Evolutionary conservation across 2,113 vertebrate genomes (phyloP), one percentile per base, ranked within the genome.

Genomic region (Acrocephalus arundinaceus): DNA sequence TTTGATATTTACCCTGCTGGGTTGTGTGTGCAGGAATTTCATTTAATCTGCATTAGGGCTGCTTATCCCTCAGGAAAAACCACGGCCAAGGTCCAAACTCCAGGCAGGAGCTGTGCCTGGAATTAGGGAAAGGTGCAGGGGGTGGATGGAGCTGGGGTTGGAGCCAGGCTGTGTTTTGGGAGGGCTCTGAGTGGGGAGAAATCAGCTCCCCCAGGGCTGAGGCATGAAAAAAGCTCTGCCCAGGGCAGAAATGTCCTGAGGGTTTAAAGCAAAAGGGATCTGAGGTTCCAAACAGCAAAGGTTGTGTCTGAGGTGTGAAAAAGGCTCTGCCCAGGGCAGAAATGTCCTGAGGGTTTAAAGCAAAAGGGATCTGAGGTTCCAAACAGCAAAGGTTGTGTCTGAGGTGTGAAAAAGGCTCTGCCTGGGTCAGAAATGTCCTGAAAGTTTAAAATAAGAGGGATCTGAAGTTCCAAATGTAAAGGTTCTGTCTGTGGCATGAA

Each of bases 21-120:
- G 87, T 51, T 68, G 37, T 66, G 57, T 57, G 73, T 17, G 84
- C 93, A 96, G 95, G 95, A 96, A 95, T 96, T 96, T 95, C 96
- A 96, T 96, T 96, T 97, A 85, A 95, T 93, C 95, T 95, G 93
- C 93, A 90, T 96, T 96, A 96, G 91, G 87, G n/a, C 81, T 77
- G 95, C 93, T 96, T 91, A 91, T 76, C 95, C 93, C 94, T 71
- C 84, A 45, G 89, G 77, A 82, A 55, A 55, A 80, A 71, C 0
- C 24, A 48, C 67, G n/a, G 96, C 85, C 71, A 57, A 89, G 85
- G 63, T 62, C 93, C 21, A 59, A 73, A 24, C 86, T 89, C 22
- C 23, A 57, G 68, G 25, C 75, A 33, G 92, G 70, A 23, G 2
- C 6, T 0, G 30, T 10, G 70, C 75, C 70, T 23, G 13, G 90